phyloP scores from a whole-genome alignment of 2,113 vertebrate species.

The Budorcas taxicolor region DNA sequence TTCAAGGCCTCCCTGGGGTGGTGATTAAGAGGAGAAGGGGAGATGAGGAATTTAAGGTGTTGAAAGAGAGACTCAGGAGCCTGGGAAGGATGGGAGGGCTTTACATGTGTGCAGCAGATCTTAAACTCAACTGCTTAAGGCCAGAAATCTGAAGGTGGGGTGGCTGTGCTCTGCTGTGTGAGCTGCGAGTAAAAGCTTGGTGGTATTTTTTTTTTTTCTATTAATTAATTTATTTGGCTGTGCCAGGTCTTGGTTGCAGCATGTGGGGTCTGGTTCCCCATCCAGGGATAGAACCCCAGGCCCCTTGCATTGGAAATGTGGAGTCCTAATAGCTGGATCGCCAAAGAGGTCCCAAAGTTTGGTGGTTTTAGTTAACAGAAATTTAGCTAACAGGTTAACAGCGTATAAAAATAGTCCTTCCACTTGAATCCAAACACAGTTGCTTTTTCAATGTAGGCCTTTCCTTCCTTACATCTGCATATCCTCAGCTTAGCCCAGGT shows the following conservation, averaged over 20 bases:
- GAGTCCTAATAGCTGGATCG: not conserved
- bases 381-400: not conserved
- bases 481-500: not conserved
- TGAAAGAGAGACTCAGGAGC: not conserved
- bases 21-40: not conserved
- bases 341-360: not conserved
- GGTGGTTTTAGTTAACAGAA: not conserved
- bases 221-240: not conserved
- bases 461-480: not conserved
- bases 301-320: not conserved
- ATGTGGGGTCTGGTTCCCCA: not conserved
- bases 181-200: not conserved
- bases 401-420: not conserved
- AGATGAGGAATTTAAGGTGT: not conserved
- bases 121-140: not conserved
- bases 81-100: not conserved
- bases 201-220: not conserved
- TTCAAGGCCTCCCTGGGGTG: not conserved
- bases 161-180: not conserved
- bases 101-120: not conserved
- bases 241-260: not conserved
- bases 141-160: not conserved
- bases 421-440: not conserved
- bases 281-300: not conserved
- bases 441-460: not conserved